A percentile compares a stretch with the other conserved stretches of the same genome.
These are phyloP conservation scores for Amazona guildingii DNA, from an alignment of 2,113 vertebrate genomes.

Conservation along the genomic window DNA sequence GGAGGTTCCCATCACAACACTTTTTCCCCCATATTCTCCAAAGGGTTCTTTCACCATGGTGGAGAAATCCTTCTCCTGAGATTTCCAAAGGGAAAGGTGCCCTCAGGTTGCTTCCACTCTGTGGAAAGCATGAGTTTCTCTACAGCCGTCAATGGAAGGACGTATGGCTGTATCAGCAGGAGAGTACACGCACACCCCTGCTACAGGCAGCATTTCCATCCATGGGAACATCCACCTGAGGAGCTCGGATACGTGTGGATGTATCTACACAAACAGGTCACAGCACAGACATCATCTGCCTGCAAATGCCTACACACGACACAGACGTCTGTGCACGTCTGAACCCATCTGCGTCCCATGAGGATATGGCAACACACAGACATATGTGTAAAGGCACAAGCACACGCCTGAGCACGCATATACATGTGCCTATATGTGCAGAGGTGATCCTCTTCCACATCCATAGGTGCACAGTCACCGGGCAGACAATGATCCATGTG, in stretches of 20 bases:
- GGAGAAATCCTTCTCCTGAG: not conserved
- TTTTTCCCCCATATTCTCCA: not conserved
- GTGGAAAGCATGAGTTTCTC: accelerated
- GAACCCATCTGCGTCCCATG: too few relatives aligned
- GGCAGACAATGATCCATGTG: accelerated
- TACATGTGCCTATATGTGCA: accelerated
- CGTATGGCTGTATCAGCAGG: accelerated
- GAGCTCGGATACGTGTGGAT: accelerated
- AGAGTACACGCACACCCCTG: accelerated
- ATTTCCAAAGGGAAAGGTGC: not conserved
- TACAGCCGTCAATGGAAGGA: accelerated
- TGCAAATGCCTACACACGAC: not conserved
- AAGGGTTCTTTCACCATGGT: accelerated
- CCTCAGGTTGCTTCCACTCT: too few relatives aligned
- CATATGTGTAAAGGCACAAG: not conserved
- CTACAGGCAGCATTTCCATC: accelerated
- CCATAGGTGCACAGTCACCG: accelerated
- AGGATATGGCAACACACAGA: not conserved
- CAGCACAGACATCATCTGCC: not conserved
- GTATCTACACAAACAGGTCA: not conserved
- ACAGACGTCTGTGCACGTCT: not conserved
- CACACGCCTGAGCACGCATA: accelerated
- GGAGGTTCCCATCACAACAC: not conserved
- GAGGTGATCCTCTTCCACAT: not conserved
- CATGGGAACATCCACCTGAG: not conserved